phyloP scores from a whole-genome alignment of 1,140 invertebrate genomes.

The Orussus abietinus region DNA sequence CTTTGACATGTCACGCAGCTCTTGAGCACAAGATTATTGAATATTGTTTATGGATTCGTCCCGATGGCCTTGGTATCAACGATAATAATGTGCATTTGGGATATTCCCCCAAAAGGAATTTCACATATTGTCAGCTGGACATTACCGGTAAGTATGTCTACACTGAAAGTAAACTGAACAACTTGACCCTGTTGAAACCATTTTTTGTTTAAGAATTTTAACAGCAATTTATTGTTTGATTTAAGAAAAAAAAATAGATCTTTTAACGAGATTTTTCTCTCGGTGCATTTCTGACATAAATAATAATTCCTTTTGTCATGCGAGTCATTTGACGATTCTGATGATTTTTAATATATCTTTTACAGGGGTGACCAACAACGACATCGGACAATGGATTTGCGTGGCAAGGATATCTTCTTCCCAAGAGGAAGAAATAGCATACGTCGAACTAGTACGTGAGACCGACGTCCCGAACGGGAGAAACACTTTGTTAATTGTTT shows the following conservation, averaged over 20 bases:
- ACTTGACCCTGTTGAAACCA: slow-evolving; percentile 4
- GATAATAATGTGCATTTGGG: slow-evolving; percentile 22
- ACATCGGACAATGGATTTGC: slow-evolving; percentile 26
- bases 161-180: not conserved
- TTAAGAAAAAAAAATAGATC: too few relatives aligned
- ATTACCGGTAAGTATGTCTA: slow-evolving; percentile 31
- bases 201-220: not conserved
- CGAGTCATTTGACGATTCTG: not conserved
- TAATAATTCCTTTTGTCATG: too few relatives aligned
- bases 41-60: slow-evolving; percentile 45
- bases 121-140: slow-evolving; percentile 29
- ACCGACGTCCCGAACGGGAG: too few relatives aligned
- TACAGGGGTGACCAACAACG: slow-evolving; percentile 11
- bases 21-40: slow-evolving; percentile 23
- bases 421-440: too few relatives aligned
- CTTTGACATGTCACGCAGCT: slow-evolving; percentile 17
- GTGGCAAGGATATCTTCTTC: too few relatives aligned
- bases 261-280: too few relatives aligned
- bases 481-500: too few relatives aligned
- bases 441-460: too few relatives aligned
- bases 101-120: slow-evolving; percentile 25
- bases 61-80: slow-evolving; percentile 34
- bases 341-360: slow-evolving; percentile 1
- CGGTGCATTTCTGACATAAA: too few relatives aligned
- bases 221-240: too few relatives aligned